phyloP scores from a whole-genome alignment of 2,797 vertebrate genomes.

The Coregonus ussuriensis region DNA sequence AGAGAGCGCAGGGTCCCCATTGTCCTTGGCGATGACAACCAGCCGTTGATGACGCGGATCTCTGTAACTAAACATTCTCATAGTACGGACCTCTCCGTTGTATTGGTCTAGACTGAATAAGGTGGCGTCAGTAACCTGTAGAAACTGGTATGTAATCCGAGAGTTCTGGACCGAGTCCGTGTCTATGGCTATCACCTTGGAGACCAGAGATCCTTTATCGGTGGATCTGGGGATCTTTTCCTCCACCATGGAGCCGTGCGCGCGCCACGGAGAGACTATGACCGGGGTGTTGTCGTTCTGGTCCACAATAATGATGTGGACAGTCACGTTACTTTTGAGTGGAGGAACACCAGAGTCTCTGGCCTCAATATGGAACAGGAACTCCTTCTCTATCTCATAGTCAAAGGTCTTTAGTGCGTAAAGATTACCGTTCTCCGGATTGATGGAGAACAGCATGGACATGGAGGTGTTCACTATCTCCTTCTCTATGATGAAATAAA shows the following conservation, averaged over 20 bases:
- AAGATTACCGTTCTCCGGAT: slow-evolving; percentile 65
- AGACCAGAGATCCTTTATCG: slow-evolving; percentile 31
- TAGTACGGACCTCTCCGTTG: slow-evolving; percentile 32
- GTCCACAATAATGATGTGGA: slow-evolving; percentile 64
- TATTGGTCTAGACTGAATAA: slow-evolving; percentile 36
- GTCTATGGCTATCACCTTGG: slow-evolving; percentile 39
- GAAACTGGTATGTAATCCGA: slow-evolving; percentile 31
- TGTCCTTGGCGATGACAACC: slow-evolving; percentile 34
- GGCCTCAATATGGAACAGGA: slow-evolving; percentile 66
- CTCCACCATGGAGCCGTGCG: slow-evolving; percentile 20
- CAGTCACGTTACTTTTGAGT: slow-evolving; percentile 57
- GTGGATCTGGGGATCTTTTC: slow-evolving; percentile 38
- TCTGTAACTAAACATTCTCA: slow-evolving; percentile 28
- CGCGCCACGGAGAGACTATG: slow-evolving; percentile 56
- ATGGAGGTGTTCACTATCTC: slow-evolving; percentile 50
- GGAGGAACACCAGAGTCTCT: slow-evolving; percentile 63
- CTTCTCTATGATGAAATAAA: slow-evolving; percentile 59
- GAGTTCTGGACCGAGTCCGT: slow-evolving; percentile 35
- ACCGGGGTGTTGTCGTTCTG: slow-evolving; percentile 67
- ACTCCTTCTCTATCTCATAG: slow-evolving; percentile 65
- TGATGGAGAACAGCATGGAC: slow-evolving; percentile 59
- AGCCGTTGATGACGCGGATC: slow-evolving; percentile 25
- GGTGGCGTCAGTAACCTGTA: slow-evolving; percentile 25
- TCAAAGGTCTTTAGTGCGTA: slow-evolving; percentile 66
- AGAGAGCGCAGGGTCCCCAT: slow-evolving; percentile 34